Conservation (phyloP, 2,113 vertebrate species). For the Saguinus imperator region DNA sequence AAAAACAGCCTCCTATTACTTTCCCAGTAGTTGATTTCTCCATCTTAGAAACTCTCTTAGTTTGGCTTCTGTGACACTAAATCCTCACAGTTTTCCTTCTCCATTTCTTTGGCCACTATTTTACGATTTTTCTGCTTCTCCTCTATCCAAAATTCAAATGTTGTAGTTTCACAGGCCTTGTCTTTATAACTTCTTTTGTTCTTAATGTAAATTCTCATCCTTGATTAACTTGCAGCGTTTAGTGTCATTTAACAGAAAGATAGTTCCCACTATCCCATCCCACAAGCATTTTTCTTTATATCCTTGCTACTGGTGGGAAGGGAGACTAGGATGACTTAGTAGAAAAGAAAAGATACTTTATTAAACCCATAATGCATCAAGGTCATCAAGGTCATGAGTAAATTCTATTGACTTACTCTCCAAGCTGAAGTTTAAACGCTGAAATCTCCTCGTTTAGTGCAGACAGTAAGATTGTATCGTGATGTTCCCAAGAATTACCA, state of each 20-base stretch:
- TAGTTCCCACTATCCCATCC: not conserved
- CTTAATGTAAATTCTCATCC: not conserved
- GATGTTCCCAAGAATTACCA: not conserved
- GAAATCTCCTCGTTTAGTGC: not conserved
- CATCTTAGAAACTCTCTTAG: not conserved
- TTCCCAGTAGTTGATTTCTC: not conserved
- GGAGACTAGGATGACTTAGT: not conserved
- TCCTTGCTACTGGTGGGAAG: not conserved
- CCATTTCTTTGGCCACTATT: not conserved
- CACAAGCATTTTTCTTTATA: not conserved
- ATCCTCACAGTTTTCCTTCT: not conserved
- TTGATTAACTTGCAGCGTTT: not conserved
- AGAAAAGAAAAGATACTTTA: not conserved
- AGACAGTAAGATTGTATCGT: not conserved
- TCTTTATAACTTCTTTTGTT: not conserved
- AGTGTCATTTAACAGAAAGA: not conserved
- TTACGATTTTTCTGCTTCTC: not conserved
- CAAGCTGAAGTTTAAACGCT: not conserved
- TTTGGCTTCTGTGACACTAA: not conserved
- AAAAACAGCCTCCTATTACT: not conserved
- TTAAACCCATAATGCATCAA: not conserved
- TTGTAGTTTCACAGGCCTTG: not conserved
- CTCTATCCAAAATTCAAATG: not conserved
- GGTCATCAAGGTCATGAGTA: not conserved
- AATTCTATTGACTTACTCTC: not conserved